Base-by-base conservation (phyloP, 30 jellyfish, hydroid and myxozoan genomes). In the Cassiopea xamachana region DNA sequence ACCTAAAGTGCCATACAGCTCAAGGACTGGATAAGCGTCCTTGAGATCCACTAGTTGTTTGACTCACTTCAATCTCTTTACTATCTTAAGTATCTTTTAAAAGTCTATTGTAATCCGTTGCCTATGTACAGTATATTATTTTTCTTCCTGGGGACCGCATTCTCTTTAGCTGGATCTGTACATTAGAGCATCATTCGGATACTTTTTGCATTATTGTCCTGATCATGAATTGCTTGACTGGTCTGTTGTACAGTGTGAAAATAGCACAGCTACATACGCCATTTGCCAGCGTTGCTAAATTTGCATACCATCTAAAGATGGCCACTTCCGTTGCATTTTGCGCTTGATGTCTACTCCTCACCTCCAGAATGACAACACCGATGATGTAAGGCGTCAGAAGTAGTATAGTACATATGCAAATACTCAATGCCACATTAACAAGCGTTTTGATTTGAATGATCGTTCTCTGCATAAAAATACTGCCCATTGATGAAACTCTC, bases 391-490 rank as follows among this genome's bases (percentile, higher is more conserved):
- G 80, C 55, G 51, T 71, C 2, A 43, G 50, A 6, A 84, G 47
- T 2, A 51, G 18, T 3, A 60, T 1, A 1, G 71, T 47, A 85
- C 92, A 84, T 0, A 71, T 50, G 50, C 60, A 13, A 1, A 84
- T 84, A 14, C 62, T 27, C 18, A 6, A 46, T 1, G 92, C 80
- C 15, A 78, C 85, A 14, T 73, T 73, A 3, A 67, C 27, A 1
- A 84, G 49, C 16, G 39, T 71, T 48, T 15, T 84, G 76, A 48
- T 15, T 47, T 50, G 92, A 67, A 15, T n/a, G 1, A 84, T 19
- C 47, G 77, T 44, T 9, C 50, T 70, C 14, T 60, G 51, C 8
- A 2, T 70, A 17, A 39, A 47, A 15, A 1, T 19, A 3, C 59
- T 19, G 16, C 12, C 47, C 17, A 49, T 46, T 16, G 77, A 39